phyloP scores from a whole-genome alignment of 1,140 invertebrate species.

The Panagrolaimus sp. region DNA sequence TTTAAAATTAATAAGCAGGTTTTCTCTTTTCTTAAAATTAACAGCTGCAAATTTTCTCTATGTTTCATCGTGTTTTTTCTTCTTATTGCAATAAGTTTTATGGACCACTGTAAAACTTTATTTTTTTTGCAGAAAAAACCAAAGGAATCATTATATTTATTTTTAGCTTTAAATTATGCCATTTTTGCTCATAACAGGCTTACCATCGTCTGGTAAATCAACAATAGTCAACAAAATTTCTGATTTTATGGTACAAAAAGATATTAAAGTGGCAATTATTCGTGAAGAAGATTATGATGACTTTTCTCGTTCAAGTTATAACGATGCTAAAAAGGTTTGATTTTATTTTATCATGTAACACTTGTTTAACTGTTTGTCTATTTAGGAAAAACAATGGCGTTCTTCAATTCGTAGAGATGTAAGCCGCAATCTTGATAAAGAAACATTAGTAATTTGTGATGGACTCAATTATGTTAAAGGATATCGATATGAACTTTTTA shows the following conservation, averaged over 20 bases:
- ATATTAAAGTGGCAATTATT: background rate
- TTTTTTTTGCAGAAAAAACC: too few species aligned
- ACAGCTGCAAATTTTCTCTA: too few species aligned
- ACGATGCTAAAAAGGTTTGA: conserved; percentile 4
- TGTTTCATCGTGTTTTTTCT: too few species aligned
- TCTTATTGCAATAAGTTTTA: too few species aligned
- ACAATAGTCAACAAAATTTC: background rate
- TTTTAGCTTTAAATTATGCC: background rate
- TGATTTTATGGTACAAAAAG: background rate
- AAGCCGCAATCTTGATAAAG: background rate
- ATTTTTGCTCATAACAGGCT: conserved; percentile 1
- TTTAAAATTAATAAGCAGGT: too few species aligned
- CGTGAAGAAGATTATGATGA: conserved; percentile 4
- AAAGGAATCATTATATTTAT: too few species aligned
- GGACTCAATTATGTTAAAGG: conserved; percentile 5
- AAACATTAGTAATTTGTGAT: background rate
- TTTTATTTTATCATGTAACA: background rate
- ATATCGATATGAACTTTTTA: background rate
- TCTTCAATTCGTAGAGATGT: background rate
- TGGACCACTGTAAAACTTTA: too few species aligned
- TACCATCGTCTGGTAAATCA: conserved; percentile 3
- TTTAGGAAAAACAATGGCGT: conserved; percentile 10
- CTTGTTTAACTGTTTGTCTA: background rate
- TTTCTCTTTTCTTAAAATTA: too few species aligned
- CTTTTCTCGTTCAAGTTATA: background rate